phyloP scores from a whole-genome alignment of 2,113 vertebrate species.

The Cyprinus carpio region DNA sequence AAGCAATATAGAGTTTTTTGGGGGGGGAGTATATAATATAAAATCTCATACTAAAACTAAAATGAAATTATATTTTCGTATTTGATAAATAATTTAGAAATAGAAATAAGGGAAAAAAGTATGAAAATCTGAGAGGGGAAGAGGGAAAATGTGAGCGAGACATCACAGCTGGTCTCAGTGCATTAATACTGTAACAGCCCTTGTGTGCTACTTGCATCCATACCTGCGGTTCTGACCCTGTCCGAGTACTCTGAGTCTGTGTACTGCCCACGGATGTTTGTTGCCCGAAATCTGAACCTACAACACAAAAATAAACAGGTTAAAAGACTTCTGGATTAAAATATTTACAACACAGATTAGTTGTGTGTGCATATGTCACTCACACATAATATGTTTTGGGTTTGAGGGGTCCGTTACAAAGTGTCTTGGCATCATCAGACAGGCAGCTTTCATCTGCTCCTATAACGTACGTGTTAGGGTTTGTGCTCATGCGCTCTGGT shows the following conservation, averaged over 20 bases:
- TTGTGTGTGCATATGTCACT: slow-evolving; percentile 67
- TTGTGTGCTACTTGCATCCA: slow-evolving; percentile 27
- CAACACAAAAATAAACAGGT: slow-evolving; percentile 52
- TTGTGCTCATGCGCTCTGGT: background rate
- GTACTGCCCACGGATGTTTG: slow-evolving; percentile 86
- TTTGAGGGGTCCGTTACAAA: slow-evolving; percentile 96
- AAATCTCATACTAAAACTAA: too few relatives aligned
- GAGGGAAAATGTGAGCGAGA: background rate
- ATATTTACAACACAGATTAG: background rate
- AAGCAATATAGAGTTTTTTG: too few relatives aligned
- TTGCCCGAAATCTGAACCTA: slow-evolving; percentile 97
- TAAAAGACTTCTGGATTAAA: background rate
- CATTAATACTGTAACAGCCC: background rate
- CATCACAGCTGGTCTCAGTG: background rate
- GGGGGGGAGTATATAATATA: too few relatives aligned
- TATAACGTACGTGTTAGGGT: slow-evolving; percentile 83
- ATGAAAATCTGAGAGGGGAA: background rate
- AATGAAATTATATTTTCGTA: too few relatives aligned
- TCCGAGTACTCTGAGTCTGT: slow-evolving; percentile 96
- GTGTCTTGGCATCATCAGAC: slow-evolving; percentile 74
- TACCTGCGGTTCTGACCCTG: slow-evolving; percentile 89
- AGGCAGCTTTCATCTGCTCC: slow-evolving; percentile 82
- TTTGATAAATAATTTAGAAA: too few relatives aligned
- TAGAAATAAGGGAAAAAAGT: background rate
- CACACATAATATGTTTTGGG: slow-evolving; percentile 90